Evolutionary conservation across 2,888 invertebrate genomes (phyloP).

Genomic region (Epinotia brunnichana): DNA sequence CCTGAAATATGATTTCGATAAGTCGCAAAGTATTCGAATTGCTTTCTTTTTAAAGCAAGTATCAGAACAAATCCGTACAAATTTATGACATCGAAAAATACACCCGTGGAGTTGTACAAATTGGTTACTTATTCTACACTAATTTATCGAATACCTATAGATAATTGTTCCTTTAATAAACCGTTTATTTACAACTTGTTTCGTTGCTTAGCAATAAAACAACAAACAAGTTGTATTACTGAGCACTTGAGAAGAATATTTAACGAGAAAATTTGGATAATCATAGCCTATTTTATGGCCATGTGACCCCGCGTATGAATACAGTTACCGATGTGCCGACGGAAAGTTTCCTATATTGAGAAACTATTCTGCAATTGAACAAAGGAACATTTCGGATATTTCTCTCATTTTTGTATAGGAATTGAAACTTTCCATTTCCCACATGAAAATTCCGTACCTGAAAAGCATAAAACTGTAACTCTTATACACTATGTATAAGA

Average conservation of each 20-base stretch:
- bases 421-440: too few species aligned
- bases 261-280: constrained; percentile 22
- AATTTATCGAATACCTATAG: neutral
- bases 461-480: too few species aligned
- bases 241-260: constrained; percentile 18
- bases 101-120: neutral
- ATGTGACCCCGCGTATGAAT: too few species aligned
- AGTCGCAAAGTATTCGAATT: constrained; percentile 78
- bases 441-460: too few species aligned
- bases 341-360: too few species aligned
- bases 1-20: constrained; percentile 83
- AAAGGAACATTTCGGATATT: too few species aligned
- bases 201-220: constrained; percentile 25
- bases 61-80: constrained; percentile 43
- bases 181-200: constrained; percentile 18
- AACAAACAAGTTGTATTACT: constrained; percentile 26
- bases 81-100: neutral
- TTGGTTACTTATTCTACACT: neutral
- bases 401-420: too few species aligned
- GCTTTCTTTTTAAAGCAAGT: constrained; percentile 73
- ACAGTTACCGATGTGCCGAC: too few species aligned
- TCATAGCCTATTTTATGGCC: neutral
- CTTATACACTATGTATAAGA: too few species aligned
- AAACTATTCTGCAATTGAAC: too few species aligned
- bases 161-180: constrained; percentile 12